Evolutionary conservation across 2,113 vertebrate species (phyloP).

Genomic region (Phrynocephalus versicolor): DNA sequence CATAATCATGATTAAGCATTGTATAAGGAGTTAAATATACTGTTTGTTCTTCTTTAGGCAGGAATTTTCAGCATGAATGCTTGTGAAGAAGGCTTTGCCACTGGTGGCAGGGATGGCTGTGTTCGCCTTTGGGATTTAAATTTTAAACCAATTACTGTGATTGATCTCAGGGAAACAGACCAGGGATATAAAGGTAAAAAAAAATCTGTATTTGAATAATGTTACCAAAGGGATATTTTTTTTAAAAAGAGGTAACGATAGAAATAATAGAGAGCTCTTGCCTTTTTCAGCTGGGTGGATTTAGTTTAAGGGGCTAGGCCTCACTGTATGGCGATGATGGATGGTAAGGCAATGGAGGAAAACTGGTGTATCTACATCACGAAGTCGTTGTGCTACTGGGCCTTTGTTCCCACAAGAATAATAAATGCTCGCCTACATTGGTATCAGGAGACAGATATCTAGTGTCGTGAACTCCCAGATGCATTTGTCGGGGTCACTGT

Average conservation of each 20-base stretch:
- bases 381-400: neutral
- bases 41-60: conserved; percentile 80
- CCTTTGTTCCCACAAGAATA: neutral
- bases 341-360: neutral
- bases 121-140: conserved; percentile 98
- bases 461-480: no score
- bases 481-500: no score
- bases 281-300: neutral
- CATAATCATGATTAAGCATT: conserved; percentile 9
- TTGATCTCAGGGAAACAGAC: conserved; percentile 99
- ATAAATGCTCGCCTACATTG: no score
- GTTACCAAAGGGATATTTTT: neutral
- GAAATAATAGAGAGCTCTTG: neutral
- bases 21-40: conserved; percentile 37
- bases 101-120: conserved; percentile 95
- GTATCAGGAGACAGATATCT: no score
- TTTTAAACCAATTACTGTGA: conserved; percentile 99
- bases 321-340: neutral
- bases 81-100: conserved; percentile 98
- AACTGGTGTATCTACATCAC: neutral
- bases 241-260: neutral
- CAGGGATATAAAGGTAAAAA: conserved; percentile 98
- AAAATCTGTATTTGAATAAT: conserved; percentile 28
- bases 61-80: conserved; percentile 99
- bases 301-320: neutral